Evolutionary conservation across 2,113 vertebrate species (phyloP), one percentile per base, ranked within the genome.

Genomic region (Craseonycteris thonglongyai): DNA sequence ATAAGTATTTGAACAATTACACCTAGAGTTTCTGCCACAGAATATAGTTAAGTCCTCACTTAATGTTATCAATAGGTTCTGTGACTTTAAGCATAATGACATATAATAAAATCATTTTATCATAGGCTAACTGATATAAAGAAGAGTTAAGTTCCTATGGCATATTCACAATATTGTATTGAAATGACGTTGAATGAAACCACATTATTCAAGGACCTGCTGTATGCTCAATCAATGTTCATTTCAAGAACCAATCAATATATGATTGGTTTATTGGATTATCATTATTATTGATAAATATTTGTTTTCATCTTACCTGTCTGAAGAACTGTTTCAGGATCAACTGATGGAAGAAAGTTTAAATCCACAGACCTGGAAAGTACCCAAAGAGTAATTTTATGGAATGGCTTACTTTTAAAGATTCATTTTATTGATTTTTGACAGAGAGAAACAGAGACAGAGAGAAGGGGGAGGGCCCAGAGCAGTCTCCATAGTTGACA

Each of bases 251-350:
- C 33, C 19, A 86, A 79, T 38, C 56, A 66, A 85, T 35, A 61
- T 35, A 86, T 9, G 33, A 71, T 6, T 83, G 38, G 22, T 63
- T 95, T 66, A 49, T 0, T 90, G 35, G 10, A 85, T 63, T 95
- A 90, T 45, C 28, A 74, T 80, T 65, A 90, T 82, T 75, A 94
- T 16, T 71, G 74, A 68, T 80, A 72, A 85, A 63, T 24, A 40
- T 14, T 3, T 15, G 69, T 88, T 96, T 90, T 93, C 42, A 47
- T 97, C 97, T 98, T 98, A 99, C 99, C 99, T 88, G 99, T 99
- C 98, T 99, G 99, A 80, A 99, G 98, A 81, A 99, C 99, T 0
- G 98, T 99, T 98, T 99, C 99, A 16, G 99, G 99, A 98, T 99
- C 99, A 97, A 99, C 99, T 1, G 99, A 99, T 6, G 99, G 99